Conservation (phyloP, 2,113 vertebrate species). For the Felis chaus region DNA sequence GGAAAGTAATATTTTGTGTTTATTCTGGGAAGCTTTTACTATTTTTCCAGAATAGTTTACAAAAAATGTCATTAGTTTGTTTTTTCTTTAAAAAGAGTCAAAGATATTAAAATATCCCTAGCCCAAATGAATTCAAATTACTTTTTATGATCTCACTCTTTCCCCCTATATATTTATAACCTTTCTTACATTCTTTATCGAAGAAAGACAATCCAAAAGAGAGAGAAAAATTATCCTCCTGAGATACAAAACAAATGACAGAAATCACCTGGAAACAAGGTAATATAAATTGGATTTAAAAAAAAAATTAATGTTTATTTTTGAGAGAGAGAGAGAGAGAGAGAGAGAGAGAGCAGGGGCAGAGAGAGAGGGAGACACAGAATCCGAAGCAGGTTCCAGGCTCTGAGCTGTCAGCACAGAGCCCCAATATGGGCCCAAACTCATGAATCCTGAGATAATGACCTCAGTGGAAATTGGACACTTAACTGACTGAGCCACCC, state of each 20-base stretch:
- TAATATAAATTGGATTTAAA: not conserved
- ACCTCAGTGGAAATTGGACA: too few relatives aligned
- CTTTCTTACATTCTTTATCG: not conserved
- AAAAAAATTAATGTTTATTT: too few relatives aligned
- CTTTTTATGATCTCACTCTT: not conserved
- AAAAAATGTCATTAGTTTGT: not conserved
- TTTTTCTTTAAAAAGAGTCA: not conserved
- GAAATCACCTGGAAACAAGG: not conserved
- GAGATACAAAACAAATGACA: not conserved
- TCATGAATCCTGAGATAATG: too few relatives aligned
- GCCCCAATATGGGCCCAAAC: too few relatives aligned
- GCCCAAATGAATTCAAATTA: not conserved
- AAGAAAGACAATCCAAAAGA: not conserved
- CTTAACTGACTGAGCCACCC: too few relatives aligned
- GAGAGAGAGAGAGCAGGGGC: too few relatives aligned
- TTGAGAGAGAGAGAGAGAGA: too few relatives aligned
- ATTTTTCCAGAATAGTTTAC: not conserved
- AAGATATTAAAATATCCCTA: not conserved
- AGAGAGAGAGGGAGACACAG: too few relatives aligned
- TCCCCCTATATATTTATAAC: not conserved
- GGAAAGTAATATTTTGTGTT: constrained; percentile 23
- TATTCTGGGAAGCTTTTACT: constrained; percentile 19
- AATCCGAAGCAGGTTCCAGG: too few relatives aligned
- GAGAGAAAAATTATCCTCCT: not conserved
- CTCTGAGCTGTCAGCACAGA: too few relatives aligned